phyloP scores from a whole-genome alignment of 2,888 invertebrate species.

The Raillietiella orientalis region DNA sequence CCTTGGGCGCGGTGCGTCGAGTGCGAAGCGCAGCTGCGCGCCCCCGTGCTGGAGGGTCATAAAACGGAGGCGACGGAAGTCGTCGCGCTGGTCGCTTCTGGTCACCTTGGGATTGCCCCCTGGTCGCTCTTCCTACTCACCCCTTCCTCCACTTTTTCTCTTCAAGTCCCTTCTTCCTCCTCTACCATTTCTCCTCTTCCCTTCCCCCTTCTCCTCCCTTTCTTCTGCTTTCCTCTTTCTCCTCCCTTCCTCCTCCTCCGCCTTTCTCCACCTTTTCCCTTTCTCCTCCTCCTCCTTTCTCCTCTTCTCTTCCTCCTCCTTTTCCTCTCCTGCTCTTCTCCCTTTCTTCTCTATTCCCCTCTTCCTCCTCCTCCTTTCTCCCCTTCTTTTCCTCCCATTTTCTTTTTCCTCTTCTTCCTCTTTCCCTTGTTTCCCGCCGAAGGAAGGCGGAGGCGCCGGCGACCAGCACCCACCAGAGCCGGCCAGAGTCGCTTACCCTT shows the following conservation, averaged over 20 bases:
- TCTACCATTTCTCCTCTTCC: slow-evolving; percentile 2
- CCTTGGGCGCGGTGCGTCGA: no score
- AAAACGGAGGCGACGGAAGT: no score
- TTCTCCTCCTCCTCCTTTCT: slow-evolving; percentile 1
- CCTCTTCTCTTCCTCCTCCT: slow-evolving; percentile 2
- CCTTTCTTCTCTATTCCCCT: background rate
- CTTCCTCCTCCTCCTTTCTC: background rate
- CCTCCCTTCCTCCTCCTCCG: slow-evolving; percentile 1
- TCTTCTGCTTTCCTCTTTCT: background rate
- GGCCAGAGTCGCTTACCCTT: no score
- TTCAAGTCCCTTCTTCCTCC: background rate
- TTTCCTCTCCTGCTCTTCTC: slow-evolving; percentile 1
- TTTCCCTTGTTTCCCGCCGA: background rate
- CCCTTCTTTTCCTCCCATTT: background rate
- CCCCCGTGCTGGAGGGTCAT: no score
- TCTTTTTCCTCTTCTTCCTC: background rate
- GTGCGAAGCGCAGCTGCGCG: no score
- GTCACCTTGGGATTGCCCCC: no score
- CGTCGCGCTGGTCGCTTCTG: no score
- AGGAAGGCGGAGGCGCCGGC: no score
- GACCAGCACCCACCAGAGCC: no score
- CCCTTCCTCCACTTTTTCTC: slow-evolving; percentile 1
- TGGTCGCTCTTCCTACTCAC: background rate
- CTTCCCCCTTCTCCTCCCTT: background rate
- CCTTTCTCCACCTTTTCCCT: slow-evolving; percentile 1